These are phyloP conservation scores for Gadus macrocephalus DNA, from an alignment of 2,113 vertebrate species.

Conservation along the genomic window DNA sequence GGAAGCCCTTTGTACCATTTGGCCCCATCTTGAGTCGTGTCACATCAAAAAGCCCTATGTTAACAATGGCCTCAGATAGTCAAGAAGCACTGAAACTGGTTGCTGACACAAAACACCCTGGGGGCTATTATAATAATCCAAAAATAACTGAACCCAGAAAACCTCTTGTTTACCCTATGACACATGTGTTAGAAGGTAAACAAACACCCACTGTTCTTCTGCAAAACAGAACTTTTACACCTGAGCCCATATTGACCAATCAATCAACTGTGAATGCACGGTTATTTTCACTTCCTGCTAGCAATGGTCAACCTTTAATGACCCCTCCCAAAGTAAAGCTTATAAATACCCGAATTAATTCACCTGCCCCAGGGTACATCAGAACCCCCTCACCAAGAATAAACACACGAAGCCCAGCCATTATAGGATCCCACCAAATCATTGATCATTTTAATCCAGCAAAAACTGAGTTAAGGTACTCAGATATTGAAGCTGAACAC, in stretches of 20 bases:
- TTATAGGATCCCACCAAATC: slow-evolving; percentile 6
- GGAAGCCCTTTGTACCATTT: neutral
- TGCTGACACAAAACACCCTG: neutral
- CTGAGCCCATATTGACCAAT: slow-evolving; percentile 10
- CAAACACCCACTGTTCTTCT: neutral
- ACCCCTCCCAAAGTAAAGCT: slow-evolving; percentile 15
- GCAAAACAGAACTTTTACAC: neutral
- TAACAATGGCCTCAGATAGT: slow-evolving; percentile 25
- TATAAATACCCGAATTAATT: neutral
- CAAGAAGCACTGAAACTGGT: slow-evolving; percentile 6
- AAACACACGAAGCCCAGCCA: slow-evolving; percentile 17
- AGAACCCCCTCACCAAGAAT: slow-evolving; percentile 2
- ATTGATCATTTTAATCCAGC: slow-evolving; percentile 6
- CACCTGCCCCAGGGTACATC: slow-evolving; percentile 1
- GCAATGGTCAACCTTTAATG: slow-evolving; percentile 7
- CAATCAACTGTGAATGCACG: slow-evolving; percentile 19
- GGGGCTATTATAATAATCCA: slow-evolving; percentile 10
- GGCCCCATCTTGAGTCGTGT: slow-evolving; percentile 35
- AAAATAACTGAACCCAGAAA: neutral
- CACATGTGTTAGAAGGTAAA: slow-evolving; percentile 14
- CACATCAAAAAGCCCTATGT: slow-evolving; percentile 30
- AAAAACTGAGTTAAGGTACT: neutral
- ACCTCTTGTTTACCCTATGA: too few species aligned
- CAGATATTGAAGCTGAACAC: slow-evolving; percentile 16
- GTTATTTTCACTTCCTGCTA: neutral